phyloP scores from a whole-genome alignment of 2,888 invertebrate species.

The Alcis repandata region DNA sequence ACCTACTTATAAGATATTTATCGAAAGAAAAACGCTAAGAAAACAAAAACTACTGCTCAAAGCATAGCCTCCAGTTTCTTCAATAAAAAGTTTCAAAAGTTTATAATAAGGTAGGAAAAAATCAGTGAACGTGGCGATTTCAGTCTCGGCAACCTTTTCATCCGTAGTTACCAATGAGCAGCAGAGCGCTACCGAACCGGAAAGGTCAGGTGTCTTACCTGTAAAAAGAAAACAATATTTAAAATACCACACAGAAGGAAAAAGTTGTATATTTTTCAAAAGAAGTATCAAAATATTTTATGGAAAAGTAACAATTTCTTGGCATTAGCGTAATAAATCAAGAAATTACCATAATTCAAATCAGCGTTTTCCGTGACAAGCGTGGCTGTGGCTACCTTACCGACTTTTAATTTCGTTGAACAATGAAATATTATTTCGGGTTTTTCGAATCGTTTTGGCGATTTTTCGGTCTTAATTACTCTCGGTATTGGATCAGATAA shows the following conservation, averaged over 20 bases:
- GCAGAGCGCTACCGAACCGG: conserved; percentile 23
- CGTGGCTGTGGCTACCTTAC: conserved; percentile 42
- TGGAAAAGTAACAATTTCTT: conserved; percentile 47
- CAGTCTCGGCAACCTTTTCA: conserved; percentile 29
- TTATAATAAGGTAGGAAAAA: background rate
- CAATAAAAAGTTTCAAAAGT: background rate
- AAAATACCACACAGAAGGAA: conserved; percentile 28
- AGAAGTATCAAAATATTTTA: conserved; percentile 39
- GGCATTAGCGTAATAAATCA: conserved; percentile 59
- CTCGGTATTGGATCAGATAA: conserved; percentile 3
- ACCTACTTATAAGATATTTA: background rate
- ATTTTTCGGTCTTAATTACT: conserved; percentile 32
- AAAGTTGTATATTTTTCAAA: conserved; percentile 33
- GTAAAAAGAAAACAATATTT: conserved; percentile 53
- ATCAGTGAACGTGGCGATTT: conserved; percentile 51
- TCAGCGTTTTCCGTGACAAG: conserved; percentile 50
- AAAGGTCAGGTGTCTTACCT: conserved; percentile 55
- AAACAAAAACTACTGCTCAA: background rate
- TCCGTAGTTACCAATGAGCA: conserved; percentile 20
- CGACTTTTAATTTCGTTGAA: conserved; percentile 46
- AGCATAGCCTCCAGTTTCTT: background rate
- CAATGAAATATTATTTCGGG: conserved; percentile 39
- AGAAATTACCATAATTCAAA: conserved; percentile 64
- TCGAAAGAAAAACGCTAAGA: background rate
- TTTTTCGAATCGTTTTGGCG: conserved; percentile 16